These are phyloP conservation scores for Myotis lucifugus DNA, from an alignment of 2,113 vertebrate species.

Conservation along the genomic window DNA sequence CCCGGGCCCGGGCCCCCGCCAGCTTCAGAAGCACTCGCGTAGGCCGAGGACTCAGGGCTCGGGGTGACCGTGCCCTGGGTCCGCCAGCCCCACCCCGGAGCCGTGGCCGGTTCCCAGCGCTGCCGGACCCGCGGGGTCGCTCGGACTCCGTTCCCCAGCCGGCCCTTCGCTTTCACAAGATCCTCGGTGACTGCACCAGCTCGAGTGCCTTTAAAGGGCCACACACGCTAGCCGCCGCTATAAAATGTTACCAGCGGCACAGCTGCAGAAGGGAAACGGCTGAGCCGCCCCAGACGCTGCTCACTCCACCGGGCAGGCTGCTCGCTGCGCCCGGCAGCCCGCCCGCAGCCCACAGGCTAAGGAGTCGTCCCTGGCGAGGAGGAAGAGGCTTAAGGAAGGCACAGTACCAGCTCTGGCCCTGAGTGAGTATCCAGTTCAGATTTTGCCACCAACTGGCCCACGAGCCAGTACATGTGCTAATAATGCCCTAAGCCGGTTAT, in stretches of 20 bases:
- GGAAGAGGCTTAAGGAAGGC: not conserved
- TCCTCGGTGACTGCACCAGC: slow-evolving; percentile 75
- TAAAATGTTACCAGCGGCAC: slow-evolving; percentile 66
- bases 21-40: not conserved
- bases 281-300: slow-evolving; percentile 48
- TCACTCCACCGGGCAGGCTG: not conserved
- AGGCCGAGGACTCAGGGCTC: not conserved
- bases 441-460: slow-evolving; percentile 76
- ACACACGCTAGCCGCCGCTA: slow-evolving; percentile 69
- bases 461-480: slow-evolving; percentile 79
- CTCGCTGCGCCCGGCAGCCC: not conserved
- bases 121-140: not conserved
- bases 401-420: slow-evolving; percentile 39
- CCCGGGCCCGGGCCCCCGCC: not conserved
- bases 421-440: slow-evolving; percentile 79
- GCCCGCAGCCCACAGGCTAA: not conserved
- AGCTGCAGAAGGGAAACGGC: slow-evolving; percentile 55
- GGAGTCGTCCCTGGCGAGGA: not conserved
- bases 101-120: not conserved
- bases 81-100: not conserved
- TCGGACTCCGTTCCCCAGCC: slow-evolving; percentile 70
- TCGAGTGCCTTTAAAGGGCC: slow-evolving; percentile 79
- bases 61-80: not conserved
- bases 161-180: slow-evolving; percentile 75
- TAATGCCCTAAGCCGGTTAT: slow-evolving; percentile 74